Base-by-base conservation (phyloP, 1,140 invertebrate species). In the Ridgeia piscesae region DNA sequence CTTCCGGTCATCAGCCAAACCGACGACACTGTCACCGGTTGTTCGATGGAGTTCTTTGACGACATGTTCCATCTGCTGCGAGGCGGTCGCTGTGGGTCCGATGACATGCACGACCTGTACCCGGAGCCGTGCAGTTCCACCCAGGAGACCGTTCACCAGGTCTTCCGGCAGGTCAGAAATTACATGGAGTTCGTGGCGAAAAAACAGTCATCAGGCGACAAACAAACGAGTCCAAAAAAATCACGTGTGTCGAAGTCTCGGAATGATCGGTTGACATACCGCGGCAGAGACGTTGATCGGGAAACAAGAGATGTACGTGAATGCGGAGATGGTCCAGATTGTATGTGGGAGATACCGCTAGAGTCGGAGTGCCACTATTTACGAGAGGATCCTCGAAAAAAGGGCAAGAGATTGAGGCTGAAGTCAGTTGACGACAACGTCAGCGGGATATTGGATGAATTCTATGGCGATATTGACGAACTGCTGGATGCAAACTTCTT, bases 31-130 rank as follows among this genome's bases (percentile, higher is more conserved):
- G 89, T 90, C 89, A 34, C 33, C 35, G 89, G 35, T 34, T 34
- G 89, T 90, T 17, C 35, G 31, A 14, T 34, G 89, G 34, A 34
- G 89, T 90, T 90, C 8, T 90, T 34, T 33, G 33, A 34, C n/a
- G 34, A 90, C 35, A 34, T 90, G 89, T 90, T 34, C 35, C 89
- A 90, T 90, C 35, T 90, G 89, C 35, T 90, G 89, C 14, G 35
- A 2, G 21, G 89, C n/a, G 33, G 34, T 2, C 14, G 89, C 4
- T 35, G 35, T 35, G 34, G 35, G 89, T 34, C 35, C 17, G 89
- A 4, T 33, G 33, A 34, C 33, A 21, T 35, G 35, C 35, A 34
- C 31, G 89, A 90, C 35, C 34, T 35, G 89, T 90, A 34, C 34
- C 89, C 89, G 33, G 89, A 90, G 89, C 34, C 89, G 9, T 34